These are phyloP conservation scores for Heliconius charithonia DNA, from an alignment of 2,888 invertebrate genomes.

Conservation along the genomic window DNA sequence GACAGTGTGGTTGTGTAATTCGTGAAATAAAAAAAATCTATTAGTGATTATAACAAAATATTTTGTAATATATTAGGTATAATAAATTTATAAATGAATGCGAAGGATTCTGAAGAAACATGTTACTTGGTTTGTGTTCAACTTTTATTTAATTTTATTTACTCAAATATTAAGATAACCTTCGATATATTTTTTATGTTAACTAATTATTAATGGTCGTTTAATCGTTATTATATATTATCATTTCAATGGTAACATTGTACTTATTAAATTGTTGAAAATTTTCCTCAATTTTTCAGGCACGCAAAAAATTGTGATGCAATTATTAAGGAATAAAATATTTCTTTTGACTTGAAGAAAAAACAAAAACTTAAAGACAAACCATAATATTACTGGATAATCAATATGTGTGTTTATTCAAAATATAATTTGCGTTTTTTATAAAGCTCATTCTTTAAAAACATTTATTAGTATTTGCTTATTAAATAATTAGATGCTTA, in stretches of 20 bases:
- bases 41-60: background rate
- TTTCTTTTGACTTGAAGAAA: background rate
- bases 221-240: background rate
- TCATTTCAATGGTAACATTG: background rate
- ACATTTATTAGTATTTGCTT: background rate
- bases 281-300: background rate
- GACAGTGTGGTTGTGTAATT: constrained; percentile 16
- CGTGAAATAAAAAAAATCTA: background rate
- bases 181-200: background rate
- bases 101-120: background rate
- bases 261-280: background rate
- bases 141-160: background rate
- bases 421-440: background rate
- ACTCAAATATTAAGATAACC: background rate
- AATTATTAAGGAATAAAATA: constrained; percentile 2
- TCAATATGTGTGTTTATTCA: background rate
- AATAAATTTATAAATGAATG: constrained; percentile 13
- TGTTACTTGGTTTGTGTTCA: constrained; percentile 15
- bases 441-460: background rate
- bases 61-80: background rate
- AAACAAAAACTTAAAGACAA: background rate
- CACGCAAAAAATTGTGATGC: background rate
- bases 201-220: background rate
- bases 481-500: background rate
- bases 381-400: background rate